Conservation (phyloP, 2,113 vertebrate genomes). For the Hippocampus zosterae region DNA sequence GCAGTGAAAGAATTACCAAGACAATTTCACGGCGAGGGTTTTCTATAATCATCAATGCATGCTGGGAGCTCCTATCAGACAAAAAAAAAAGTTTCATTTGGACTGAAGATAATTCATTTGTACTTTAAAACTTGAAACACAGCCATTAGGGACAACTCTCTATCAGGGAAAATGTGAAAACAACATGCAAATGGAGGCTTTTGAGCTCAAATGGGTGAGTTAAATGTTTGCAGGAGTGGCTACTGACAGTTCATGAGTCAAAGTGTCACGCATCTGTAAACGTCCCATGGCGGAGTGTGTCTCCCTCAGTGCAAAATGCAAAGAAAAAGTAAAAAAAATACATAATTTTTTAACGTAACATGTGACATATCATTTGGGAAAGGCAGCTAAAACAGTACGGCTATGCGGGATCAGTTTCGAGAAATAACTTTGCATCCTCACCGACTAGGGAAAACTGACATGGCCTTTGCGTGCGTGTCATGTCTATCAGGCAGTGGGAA, state of each 20-base stretch:
- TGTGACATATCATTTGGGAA: no score
- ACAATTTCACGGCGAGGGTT: conserved; percentile 67
- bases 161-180: conserved; percentile 60
- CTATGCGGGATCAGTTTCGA: no score
- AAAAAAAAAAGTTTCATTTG: conserved; percentile 58
- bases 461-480: not conserved
- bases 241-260: conserved; percentile 28
- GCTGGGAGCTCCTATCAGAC: conserved; percentile 65
- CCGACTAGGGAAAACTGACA: not conserved
- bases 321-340: not conserved
- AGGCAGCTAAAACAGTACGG: no score
- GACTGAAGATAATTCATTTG: conserved; percentile 67
- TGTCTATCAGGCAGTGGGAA: not conserved
- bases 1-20: conserved; percentile 68
- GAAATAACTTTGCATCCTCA: no score
- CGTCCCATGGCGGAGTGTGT: not conserved
- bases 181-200: conserved; percentile 59
- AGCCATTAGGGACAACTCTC: conserved; percentile 60
- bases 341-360: no score
- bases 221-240: conserved; percentile 50
- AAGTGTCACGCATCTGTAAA: not conserved
- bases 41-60: conserved; percentile 72
- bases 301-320: not conserved
- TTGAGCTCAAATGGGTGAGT: conserved; percentile 47
- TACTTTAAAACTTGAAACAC: conserved; percentile 65